Conservation (phyloP, 2,888 invertebrate genomes). For the Acronicta leporina region DNA sequence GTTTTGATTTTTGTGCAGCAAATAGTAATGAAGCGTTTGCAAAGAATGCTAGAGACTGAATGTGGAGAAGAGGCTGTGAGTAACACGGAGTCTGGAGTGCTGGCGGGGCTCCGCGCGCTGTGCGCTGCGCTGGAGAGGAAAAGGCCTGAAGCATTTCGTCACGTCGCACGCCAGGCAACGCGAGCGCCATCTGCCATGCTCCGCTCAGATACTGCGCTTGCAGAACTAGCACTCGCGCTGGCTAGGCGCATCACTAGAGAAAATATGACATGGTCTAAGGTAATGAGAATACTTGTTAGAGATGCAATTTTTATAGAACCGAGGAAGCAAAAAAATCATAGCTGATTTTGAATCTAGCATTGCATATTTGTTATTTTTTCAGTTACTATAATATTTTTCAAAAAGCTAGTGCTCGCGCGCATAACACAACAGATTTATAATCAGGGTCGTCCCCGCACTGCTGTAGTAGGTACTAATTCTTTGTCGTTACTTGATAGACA, state of each 20-base stretch:
- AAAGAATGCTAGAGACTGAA: conserved; percentile 86
- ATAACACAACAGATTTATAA: too few species aligned
- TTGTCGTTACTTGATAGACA: too few species aligned
- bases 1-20: conserved; percentile 64
- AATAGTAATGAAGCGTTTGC: conserved; percentile 83
- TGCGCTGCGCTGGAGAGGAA: conserved; percentile 93
- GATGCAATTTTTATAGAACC: neutral
- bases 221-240: conserved; percentile 91
- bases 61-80: conserved; percentile 86
- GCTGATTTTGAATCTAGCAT: too few species aligned
- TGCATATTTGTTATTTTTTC: too few species aligned
- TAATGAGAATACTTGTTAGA: conserved; percentile 60
- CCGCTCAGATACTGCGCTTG: conserved; percentile 89
- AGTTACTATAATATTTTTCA: too few species aligned
- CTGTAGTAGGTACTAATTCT: too few species aligned
- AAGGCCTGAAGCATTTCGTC: conserved; percentile 93
- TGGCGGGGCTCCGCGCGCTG: conserved; percentile 83
- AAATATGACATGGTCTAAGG: conserved; percentile 94
- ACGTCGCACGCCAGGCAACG: conserved; percentile 93
- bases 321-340: neutral
- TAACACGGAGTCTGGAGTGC: conserved; percentile 82
- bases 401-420: too few species aligned
- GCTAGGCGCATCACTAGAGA: conserved; percentile 92
- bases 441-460: too few species aligned
- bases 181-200: conserved; percentile 89